These are phyloP conservation scores for Betta splendens DNA, from an alignment of 2,797 vertebrate genomes.

Conservation along the genomic window DNA sequence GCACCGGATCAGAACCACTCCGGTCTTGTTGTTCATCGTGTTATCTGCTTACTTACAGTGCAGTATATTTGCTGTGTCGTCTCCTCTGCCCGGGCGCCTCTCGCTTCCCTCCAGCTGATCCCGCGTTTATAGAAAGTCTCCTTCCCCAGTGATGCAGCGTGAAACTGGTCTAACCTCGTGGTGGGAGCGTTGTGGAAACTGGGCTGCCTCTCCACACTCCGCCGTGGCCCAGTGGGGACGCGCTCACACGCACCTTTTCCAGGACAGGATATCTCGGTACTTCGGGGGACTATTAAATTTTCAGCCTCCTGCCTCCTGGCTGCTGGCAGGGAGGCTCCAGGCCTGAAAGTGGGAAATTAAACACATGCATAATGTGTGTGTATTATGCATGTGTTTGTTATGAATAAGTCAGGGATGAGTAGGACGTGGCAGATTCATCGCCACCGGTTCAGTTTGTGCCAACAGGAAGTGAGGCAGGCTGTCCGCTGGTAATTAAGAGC, in stretches of 20 bases:
- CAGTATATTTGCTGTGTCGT: too few species aligned
- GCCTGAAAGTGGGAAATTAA: slow-evolving; percentile 30
- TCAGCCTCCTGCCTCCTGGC: slow-evolving; percentile 50
- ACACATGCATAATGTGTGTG: too few species aligned
- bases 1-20: slow-evolving; percentile 6
- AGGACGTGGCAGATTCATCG: slow-evolving; percentile 34
- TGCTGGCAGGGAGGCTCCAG: slow-evolving; percentile 32
- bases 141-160: slow-evolving; percentile 25
- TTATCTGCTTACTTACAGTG: too few species aligned
- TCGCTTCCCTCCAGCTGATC: background rate
- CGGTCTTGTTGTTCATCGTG: slow-evolving; percentile 1
- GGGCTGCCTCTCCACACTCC: slow-evolving; percentile 45
- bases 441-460: slow-evolving; percentile 24
- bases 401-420: slow-evolving; percentile 10
- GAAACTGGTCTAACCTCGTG: slow-evolving; percentile 44
- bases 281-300: slow-evolving; percentile 69
- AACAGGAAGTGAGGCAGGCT: slow-evolving; percentile 29
- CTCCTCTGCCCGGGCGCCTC: background rate
- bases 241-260: slow-evolving; percentile 48
- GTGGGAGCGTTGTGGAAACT: slow-evolving; percentile 54
- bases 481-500: slow-evolving; percentile 38
- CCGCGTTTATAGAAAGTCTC: slow-evolving; percentile 28
- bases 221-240: slow-evolving; percentile 36
- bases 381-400: slow-evolving; percentile 20
- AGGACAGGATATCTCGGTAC: slow-evolving; percentile 52